phyloP scores from a whole-genome alignment of 2,888 invertebrate species.

The Yponomeuta sedellus region DNA sequence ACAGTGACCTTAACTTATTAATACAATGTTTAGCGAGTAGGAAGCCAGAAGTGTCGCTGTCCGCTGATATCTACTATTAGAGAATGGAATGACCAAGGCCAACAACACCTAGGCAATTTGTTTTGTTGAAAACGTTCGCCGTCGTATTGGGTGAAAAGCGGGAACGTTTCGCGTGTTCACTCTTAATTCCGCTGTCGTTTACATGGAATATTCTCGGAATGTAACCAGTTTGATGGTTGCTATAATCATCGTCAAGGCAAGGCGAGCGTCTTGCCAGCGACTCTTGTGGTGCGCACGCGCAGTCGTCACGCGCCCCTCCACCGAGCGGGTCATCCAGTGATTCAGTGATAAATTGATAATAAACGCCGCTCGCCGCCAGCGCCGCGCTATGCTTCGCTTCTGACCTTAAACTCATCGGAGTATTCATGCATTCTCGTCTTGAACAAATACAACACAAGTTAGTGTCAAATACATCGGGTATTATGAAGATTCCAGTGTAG shows the following conservation, averaged over 20 bases:
- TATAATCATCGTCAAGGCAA: background rate
- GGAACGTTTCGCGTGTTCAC: background rate
- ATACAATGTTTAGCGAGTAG: background rate
- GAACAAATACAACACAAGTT: background rate
- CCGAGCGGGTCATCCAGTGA: background rate
- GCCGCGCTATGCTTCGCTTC: background rate
- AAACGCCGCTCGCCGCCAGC: constrained; percentile 1
- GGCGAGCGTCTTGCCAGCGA: background rate
- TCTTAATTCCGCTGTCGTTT: background rate
- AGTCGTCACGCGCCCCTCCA: background rate
- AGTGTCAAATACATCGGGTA: background rate
- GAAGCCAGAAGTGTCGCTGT: background rate
- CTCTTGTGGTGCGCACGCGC: background rate
- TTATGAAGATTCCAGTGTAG: background rate
- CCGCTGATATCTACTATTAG: background rate
- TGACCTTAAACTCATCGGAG: background rate
- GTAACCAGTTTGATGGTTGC: background rate
- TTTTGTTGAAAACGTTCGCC: background rate
- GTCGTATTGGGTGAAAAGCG: background rate
- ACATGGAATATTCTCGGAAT: background rate
- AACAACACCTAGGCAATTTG: background rate
- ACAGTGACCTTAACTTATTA: background rate
- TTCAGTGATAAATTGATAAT: constrained; percentile 5
- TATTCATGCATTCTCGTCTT: constrained; percentile 3
- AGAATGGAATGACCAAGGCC: background rate